Conservation (phyloP, 2,888 invertebrate species). For the Eristalis arbustorum region DNA sequence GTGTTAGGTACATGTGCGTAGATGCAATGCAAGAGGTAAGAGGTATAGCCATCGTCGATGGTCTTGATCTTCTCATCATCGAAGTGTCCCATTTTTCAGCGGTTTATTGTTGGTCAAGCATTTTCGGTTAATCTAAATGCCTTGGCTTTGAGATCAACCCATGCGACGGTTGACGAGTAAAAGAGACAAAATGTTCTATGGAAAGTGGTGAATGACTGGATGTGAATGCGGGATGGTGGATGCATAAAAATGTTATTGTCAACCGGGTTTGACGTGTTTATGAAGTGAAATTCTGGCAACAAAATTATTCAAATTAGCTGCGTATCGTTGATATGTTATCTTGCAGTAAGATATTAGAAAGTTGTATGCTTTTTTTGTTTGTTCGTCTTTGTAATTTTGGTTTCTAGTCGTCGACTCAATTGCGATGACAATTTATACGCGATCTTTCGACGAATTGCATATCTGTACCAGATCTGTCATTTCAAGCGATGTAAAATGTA, state of each 20-base stretch:
- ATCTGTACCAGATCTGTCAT: too few relatives aligned
- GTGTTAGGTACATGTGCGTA: slow-evolving; percentile 42
- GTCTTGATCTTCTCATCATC: slow-evolving; percentile 23
- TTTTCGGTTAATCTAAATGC: slow-evolving; percentile 66
- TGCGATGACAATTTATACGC: background rate
- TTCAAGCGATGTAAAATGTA: too few relatives aligned
- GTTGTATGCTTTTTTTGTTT: slow-evolving; percentile 22
- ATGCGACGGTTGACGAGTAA: background rate
- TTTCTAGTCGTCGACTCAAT: background rate
- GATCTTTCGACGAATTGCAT: too few relatives aligned
- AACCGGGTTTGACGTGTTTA: slow-evolving; percentile 45
- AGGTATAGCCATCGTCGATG: slow-evolving; percentile 10
- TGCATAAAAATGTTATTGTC: slow-evolving; percentile 42
- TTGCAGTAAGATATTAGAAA: slow-evolving; percentile 53
- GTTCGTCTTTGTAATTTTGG: slow-evolving; percentile 19
- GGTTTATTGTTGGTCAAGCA: slow-evolving; percentile 57
- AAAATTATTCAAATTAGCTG: slow-evolving; percentile 42
- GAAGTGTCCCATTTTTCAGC: slow-evolving; percentile 60
- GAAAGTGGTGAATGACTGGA: slow-evolving; percentile 16
- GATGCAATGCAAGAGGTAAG: slow-evolving; percentile 3
- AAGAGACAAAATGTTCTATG: slow-evolving; percentile 21
- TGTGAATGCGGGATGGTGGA: slow-evolving; percentile 2
- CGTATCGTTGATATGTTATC: slow-evolving; percentile 20
- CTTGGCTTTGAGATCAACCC: slow-evolving; percentile 34
- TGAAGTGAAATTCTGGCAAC: slow-evolving; percentile 52